A percentile compares a stretch with the other conserved stretches of the same genome.
Evolutionary conservation across 2,113 vertebrate genomes (phyloP).

Genomic region (Lampris incognitus): DNA sequence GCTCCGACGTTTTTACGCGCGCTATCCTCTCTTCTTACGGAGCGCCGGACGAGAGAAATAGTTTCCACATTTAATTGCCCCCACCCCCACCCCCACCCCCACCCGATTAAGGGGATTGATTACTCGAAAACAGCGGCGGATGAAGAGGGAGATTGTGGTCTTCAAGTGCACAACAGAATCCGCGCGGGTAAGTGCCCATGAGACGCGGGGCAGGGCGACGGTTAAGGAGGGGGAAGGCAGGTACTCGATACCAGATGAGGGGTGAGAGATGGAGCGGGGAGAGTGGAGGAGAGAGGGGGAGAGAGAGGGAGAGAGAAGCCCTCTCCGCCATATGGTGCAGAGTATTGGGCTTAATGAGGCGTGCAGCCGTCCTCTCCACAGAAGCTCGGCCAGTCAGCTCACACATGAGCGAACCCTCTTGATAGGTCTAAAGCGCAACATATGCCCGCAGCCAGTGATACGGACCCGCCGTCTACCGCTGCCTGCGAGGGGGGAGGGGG

Average conservation of each 20-base stretch:
- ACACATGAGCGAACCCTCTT: constrained; percentile 67
- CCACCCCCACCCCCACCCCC: constrained; percentile 18
- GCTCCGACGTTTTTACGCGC: too few relatives aligned
- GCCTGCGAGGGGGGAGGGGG: constrained; percentile 29
- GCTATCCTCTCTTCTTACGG: too few relatives aligned
- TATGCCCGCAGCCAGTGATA: constrained; percentile 62
- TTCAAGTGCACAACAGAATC: neutral
- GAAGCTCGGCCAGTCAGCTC: constrained; percentile 66
- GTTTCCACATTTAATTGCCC: constrained; percentile 22
- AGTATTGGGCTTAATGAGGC: constrained; percentile 78
- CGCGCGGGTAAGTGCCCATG: constrained; percentile 9
- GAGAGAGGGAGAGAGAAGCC: constrained; percentile 39
- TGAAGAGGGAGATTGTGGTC: constrained; percentile 11
- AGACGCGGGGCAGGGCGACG: constrained; percentile 16
- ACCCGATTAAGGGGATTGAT: constrained; percentile 24
- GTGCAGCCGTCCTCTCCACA: constrained; percentile 67
- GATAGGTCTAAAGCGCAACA: constrained; percentile 68
- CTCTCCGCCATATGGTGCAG: constrained; percentile 76
- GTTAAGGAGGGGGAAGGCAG: constrained; percentile 23
- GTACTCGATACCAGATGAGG: constrained; percentile 55
- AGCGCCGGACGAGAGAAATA: neutral
- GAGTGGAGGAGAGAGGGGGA: constrained; percentile 25
- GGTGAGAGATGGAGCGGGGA: constrained; percentile 50
- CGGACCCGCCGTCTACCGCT: constrained; percentile 51
- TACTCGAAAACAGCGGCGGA: constrained; percentile 12